Evolutionary conservation across 2,113 vertebrate species (phyloP).

Genomic region (Stigmatopora nigra): DNA sequence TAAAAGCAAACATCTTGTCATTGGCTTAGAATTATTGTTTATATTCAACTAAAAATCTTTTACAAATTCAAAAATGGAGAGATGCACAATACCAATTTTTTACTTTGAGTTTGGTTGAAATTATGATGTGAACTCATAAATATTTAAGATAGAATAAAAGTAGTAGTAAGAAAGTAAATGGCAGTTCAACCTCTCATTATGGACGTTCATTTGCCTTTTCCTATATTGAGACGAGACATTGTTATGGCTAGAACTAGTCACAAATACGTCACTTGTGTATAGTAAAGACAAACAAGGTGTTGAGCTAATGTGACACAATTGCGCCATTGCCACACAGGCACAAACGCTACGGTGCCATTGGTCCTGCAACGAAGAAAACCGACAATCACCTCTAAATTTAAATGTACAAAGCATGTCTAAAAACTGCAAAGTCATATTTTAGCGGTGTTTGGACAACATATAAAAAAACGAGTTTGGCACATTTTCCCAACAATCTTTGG

Average conservation of each 20-base stretch:
- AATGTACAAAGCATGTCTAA: constrained; percentile 8
- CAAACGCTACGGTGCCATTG: background rate
- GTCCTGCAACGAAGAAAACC: background rate
- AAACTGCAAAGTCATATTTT: background rate
- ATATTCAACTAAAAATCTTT: background rate
- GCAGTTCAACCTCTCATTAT: constrained; percentile 8
- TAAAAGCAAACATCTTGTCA: too few relatives aligned
- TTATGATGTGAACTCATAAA: too few relatives aligned
- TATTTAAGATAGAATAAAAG: background rate
- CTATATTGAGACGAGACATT: constrained; percentile 22
- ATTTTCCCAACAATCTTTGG: constrained; percentile 21
- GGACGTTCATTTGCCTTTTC: constrained; percentile 12
- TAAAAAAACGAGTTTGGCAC: constrained; percentile 17
- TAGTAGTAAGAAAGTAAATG: background rate
- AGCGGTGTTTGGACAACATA: constrained; percentile 17
- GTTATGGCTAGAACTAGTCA: constrained; percentile 53
- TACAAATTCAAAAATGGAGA: too few relatives aligned
- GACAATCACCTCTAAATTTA: background rate
- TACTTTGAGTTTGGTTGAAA: background rate
- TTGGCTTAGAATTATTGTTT: background rate
- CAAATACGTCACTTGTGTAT: constrained; percentile 25
- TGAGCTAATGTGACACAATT: constrained; percentile 35
- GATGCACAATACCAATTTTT: too few relatives aligned
- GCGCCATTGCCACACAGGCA: constrained; percentile 26
- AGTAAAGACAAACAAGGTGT: constrained; percentile 37